Percentiles rank a stretch among this genome's conserved stretches.
Conservation (phyloP, 2,113 vertebrate genomes). For the Camelus dromedarius region DNA sequence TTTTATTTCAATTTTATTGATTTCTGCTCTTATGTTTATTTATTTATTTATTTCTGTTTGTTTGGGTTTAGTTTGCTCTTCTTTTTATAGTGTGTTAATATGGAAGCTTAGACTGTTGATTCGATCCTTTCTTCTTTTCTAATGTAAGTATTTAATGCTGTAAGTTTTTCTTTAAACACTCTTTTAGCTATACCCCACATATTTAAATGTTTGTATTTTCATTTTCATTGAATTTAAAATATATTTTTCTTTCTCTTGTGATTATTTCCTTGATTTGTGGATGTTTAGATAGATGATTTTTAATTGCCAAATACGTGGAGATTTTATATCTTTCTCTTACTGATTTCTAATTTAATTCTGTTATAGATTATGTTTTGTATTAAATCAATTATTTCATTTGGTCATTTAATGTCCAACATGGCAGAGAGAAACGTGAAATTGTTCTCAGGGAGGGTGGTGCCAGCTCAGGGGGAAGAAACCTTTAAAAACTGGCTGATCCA, state of each 20-base stretch:
- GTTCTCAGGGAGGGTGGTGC: constrained; percentile 73
- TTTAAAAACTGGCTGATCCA: constrained; percentile 81
- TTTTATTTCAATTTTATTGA: background rate
- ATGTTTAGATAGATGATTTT: background rate
- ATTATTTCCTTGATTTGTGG: background rate
- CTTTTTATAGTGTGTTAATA: background rate
- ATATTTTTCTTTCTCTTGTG: background rate
- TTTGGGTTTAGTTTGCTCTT: background rate
- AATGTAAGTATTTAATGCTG: background rate
- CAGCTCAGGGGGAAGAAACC: constrained; percentile 73
- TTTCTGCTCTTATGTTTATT: background rate
- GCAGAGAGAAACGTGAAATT: constrained; percentile 76
- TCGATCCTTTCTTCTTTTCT: background rate
- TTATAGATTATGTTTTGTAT: background rate
- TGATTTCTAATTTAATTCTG: background rate
- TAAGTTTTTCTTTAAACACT: background rate
- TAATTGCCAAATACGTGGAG: background rate
- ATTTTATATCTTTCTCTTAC: background rate
- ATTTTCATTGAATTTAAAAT: background rate
- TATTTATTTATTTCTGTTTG: background rate
- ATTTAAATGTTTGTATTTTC: background rate
- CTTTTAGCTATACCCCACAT: background rate
- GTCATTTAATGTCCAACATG: constrained; percentile 71
- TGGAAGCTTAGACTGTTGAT: background rate
- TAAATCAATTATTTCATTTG: background rate